Percentiles rank a stretch among this genome's conserved stretches.
Conservation (phyloP, 2,888 invertebrate genomes). For the Epistrophella euchroma region DNA sequence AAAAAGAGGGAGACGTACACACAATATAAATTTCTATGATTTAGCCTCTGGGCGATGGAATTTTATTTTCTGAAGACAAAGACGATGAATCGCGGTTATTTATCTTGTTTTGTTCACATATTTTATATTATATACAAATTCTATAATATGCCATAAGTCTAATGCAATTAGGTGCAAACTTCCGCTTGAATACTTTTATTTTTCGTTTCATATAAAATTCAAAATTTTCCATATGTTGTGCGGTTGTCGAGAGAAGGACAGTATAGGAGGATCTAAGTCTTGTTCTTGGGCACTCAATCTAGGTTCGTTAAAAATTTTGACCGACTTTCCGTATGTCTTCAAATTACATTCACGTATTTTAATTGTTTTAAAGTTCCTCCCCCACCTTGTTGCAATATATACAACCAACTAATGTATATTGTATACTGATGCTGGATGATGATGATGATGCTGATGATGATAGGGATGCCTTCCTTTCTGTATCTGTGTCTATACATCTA, state of each 20-base stretch:
- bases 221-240: conserved; percentile 50
- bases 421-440: conserved; percentile 4
- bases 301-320: conserved; percentile 43
- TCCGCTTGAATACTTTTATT: conserved; percentile 41
- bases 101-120: conserved; percentile 45
- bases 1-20: conserved; percentile 9
- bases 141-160: conserved; percentile 58
- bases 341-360: conserved; percentile 62
- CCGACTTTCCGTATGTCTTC: conserved; percentile 53
- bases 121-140: conserved; percentile 48
- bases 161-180: conserved; percentile 59
- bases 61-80: conserved; percentile 61
- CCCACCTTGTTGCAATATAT: conserved; percentile 42
- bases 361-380: conserved; percentile 69
- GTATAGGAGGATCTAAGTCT: not conserved
- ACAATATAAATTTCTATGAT: conserved; percentile 63
- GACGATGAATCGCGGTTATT: conserved; percentile 40
- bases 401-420: conserved; percentile 26
- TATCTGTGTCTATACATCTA: conserved; percentile 39
- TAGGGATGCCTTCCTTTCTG: conserved; percentile 32
- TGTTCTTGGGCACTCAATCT: conserved; percentile 26
- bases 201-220: conserved; percentile 4
- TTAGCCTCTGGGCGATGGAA: conserved; percentile 69
- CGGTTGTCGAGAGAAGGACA: not conserved
- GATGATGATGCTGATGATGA: conserved; percentile 1